Evolutionary conservation across 2,888 invertebrate genomes (phyloP), one percentile per base, ranked within the genome.

Genomic region (Smittia sp.): DNA sequence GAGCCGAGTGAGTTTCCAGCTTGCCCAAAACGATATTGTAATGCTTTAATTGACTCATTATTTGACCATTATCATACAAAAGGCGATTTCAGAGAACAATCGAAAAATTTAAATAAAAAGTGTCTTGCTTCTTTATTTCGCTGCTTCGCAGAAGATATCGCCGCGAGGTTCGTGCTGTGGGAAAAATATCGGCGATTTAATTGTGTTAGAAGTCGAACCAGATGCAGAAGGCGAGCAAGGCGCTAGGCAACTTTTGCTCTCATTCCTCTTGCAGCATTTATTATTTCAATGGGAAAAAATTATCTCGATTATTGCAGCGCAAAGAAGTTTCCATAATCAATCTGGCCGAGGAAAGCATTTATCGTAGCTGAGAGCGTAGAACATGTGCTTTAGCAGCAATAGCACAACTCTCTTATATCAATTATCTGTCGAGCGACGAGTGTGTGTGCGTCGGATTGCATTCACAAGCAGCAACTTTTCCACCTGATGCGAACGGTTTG

Each of bases 121-220:
- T 54, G 69, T 70, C 69, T 70, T 70, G 69, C 69, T 54, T 68
- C 46, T 32, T 46, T 46, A 11, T 15, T 68, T 41, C 41, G 20
- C 69, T 54, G 20, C 54, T 46, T 39, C 69, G 52, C 68, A 68
- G 41, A 46, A 11, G 46, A 46, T 46, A 46, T 15, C 46, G 15
- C 11, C 11, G 46, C 46, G 15, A 46, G 15, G 2, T 46, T 2
- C 6, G 15, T 6, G 22, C 46, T 70, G 69, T 70, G 69, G 69
- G 69, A 70, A 70, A 68, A 70, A 70, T 54, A 54, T 70, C 69
- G 32, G 69, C 32, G 69, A 70, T 70, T 70, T 70, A 70, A 70
- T 70, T 70, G 69, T 70, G 69, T 69, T 69, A 69, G 69, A 52
- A 70, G 58, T 32, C 32, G 32, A 66, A 39, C 69, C 69, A 70